These are phyloP conservation scores for Corythaixoides concolor DNA, from an alignment of 2,113 vertebrate species.

Conservation along the genomic window DNA sequence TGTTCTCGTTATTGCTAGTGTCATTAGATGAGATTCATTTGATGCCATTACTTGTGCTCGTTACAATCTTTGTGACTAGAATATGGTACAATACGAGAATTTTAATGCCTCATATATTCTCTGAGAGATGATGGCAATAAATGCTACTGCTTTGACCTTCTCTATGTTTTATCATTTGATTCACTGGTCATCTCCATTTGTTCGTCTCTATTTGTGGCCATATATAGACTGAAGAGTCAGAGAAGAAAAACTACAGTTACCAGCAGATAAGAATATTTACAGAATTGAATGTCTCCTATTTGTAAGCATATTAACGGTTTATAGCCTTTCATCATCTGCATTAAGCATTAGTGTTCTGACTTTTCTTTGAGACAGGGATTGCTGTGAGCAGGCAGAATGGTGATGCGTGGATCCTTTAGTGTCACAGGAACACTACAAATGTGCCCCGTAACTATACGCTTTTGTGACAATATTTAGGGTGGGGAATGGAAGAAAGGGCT, in stretches of 20 bases:
- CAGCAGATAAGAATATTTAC: conserved; percentile 24
- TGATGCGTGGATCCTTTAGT: not conserved
- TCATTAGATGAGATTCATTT: conserved; percentile 55
- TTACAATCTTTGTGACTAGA: conserved; percentile 68
- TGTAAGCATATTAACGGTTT: not conserved
- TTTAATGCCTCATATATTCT: conserved; percentile 66
- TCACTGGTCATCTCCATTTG: not conserved
- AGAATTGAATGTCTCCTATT: not conserved
- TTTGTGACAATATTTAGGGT: not conserved
- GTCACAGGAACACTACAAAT: not conserved
- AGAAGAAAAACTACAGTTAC: not conserved
- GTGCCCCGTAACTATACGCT: not conserved
- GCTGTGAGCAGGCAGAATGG: not conserved
- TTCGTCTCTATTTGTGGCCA: not conserved
- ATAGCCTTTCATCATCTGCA: not conserved
- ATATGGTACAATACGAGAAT: conserved; percentile 56
- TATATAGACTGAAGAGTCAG: not conserved
- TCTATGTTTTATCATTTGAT: conserved; percentile 55
- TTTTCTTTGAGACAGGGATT: not conserved
- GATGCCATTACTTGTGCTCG: conserved; percentile 23
- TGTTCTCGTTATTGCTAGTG: conserved; percentile 7
- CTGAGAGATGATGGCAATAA: conserved; percentile 65
- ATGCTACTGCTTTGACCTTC: conserved; percentile 63
- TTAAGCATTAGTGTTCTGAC: not conserved
- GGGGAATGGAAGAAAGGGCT: not conserved